A percentile compares a stretch with the other conserved stretches of the same genome.
Evolutionary conservation across 2,888 invertebrate genomes (phyloP).

Genomic region (Operophtera brumata): DNA sequence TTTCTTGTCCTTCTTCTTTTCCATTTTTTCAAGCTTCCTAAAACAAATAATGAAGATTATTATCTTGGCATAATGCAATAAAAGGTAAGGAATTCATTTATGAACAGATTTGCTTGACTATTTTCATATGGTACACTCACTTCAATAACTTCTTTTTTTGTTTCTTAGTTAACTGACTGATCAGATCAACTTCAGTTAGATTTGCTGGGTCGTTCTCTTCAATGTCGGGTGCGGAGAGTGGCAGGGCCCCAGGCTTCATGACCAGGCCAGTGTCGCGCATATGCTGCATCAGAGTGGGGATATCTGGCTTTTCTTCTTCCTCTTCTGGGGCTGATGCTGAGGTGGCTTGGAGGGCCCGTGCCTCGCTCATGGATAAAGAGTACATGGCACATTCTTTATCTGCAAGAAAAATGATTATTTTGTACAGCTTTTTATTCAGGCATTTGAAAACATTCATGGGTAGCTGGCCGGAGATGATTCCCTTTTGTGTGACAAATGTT

Average conservation of each 20-base stretch:
- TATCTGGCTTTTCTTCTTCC: conserved; percentile 79
- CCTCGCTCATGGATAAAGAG: conserved; percentile 90
- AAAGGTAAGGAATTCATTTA: too few species aligned
- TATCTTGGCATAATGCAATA: not conserved
- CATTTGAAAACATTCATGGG: not conserved
- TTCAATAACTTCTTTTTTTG: conserved; percentile 95
- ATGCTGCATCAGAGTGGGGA: conserved; percentile 89
- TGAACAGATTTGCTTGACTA: too few species aligned
- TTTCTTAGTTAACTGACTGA: conserved; percentile 91
- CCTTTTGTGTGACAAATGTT: too few species aligned
- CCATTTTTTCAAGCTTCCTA: conserved; percentile 85
- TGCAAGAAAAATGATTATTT: conserved; percentile 40
- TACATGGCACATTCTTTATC: conserved; percentile 98
- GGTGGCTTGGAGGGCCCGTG: conserved; percentile 84
- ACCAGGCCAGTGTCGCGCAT: conserved; percentile 96
- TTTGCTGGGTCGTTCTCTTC: conserved; percentile 81
- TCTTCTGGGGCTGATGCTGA: conserved; percentile 85
- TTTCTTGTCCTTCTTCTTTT: conserved; percentile 75
- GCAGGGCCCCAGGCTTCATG: conserved; percentile 88
- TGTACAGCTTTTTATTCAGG: not conserved
- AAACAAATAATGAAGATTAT: conserved; percentile 38
- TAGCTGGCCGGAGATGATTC: too few species aligned
- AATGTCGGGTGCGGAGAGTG: conserved; percentile 78
- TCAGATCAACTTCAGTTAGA: conserved; percentile 87
- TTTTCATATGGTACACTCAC: conserved; percentile 63